Percentiles rank a stretch among this genome's conserved stretches.
These are phyloP conservation scores for Sacculina carcini DNA, from an alignment of 2,888 invertebrate genomes.

Conservation along the genomic window DNA sequence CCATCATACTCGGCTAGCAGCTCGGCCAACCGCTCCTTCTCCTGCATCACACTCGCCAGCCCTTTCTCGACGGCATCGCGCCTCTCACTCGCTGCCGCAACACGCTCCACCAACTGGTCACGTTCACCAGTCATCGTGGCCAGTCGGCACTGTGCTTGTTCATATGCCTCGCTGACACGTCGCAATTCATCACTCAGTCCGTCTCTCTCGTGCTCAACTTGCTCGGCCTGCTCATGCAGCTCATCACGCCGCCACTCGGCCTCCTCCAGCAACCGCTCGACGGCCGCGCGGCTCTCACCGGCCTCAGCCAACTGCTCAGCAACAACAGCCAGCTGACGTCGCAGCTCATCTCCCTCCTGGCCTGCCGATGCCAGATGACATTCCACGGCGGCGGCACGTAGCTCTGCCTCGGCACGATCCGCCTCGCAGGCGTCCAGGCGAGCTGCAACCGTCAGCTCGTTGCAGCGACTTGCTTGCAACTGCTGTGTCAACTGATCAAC, in stretches of 20 bases:
- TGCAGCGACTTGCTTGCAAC: too few relatives aligned
- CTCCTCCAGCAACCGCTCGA: too few relatives aligned
- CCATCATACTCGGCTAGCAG: background rate
- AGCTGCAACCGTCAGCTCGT: too few relatives aligned
- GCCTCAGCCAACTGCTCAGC: background rate
- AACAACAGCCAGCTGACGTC: background rate
- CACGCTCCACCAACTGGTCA: background rate
- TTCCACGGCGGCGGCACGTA: background rate
- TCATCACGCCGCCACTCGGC: background rate
- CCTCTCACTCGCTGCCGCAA: background rate
- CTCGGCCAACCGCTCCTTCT: background rate
- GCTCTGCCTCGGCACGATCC: background rate
- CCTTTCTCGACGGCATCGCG: background rate
- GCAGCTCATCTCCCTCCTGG: background rate
- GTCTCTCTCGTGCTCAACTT: background rate
- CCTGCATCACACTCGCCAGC: background rate
- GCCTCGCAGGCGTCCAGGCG: background rate
- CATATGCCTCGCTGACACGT: too few relatives aligned
- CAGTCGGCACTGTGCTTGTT: background rate
- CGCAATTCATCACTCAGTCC: too few relatives aligned
- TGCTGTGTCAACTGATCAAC: too few relatives aligned
- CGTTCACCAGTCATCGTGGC: too few relatives aligned
- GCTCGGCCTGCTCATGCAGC: background rate
- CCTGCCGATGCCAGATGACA: background rate
- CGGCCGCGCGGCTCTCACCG: too few relatives aligned